Evolutionary conservation across 2,888 invertebrate genomes (phyloP), one percentile per base, ranked within the genome.

Genomic region (Hipparchia semele): DNA sequence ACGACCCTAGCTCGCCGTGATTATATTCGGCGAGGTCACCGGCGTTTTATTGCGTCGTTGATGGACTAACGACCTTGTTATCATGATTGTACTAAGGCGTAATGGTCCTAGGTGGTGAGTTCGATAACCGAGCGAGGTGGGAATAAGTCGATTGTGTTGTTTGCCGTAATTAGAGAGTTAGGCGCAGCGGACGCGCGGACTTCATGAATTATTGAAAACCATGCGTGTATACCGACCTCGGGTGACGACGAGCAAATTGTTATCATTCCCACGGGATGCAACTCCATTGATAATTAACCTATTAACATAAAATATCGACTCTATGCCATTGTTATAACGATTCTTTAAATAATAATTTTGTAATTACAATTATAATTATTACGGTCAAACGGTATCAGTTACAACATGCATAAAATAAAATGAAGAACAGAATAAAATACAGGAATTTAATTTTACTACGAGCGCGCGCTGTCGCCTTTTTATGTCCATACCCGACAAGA

Each of bases 91-190:
- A 83, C 80, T 79, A 82, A 81, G 80, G 79, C 79, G 80, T 82
- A 70, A 80, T 80, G 71, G 66, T 58, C 72, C 80, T 84, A 84
- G 81, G 81, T 81, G 79, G 76, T 70, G 83, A 81, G 89, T 90
- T 90, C 89, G 89, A 89, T 87, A 91, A 89, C 90, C 90, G 87
- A 82, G 80, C 81, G 83, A 86, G 86, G 87, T 90, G 89, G 87
- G 87, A 89, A 88, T 87, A 84, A 83, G 87, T 82, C 82, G 80
- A 86, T 87, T 86, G 85, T 82, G 77, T 78, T 83, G 79, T 77
- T 77, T 73, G 75, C 81, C 83, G 83, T 87, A 89, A 91, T 90
- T 90, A 90, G 86, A 87, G 85, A 83, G 84, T 84, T 84, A 79
- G 82, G 82, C 81, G 79, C 82, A 83, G 83, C 81, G 85, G 85